Percentiles rank a stretch among this genome's conserved stretches.
phyloP scores from a whole-genome alignment of 2,113 vertebrate species.

The Phycodurus eques region DNA sequence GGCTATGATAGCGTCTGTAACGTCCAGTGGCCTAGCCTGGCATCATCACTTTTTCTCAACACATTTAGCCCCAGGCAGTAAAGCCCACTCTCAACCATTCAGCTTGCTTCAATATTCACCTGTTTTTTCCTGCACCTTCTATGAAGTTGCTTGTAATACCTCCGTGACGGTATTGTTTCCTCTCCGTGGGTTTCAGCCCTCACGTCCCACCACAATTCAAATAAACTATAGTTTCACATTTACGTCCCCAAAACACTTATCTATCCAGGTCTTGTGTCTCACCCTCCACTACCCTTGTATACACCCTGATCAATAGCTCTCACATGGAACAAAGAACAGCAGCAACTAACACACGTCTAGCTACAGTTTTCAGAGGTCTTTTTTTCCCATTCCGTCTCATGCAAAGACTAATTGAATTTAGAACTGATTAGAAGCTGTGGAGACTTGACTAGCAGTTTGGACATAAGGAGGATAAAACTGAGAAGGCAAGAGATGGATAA shows the following conservation, averaged over 20 bases:
- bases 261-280: slow-evolving; percentile 5
- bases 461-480: slow-evolving; percentile 14
- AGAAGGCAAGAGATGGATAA: slow-evolving; percentile 21
- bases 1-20: slow-evolving; percentile 33
- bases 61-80: slow-evolving; percentile 37
- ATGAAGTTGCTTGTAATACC: background rate
- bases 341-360: slow-evolving; percentile 45
- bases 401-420: slow-evolving; percentile 61
- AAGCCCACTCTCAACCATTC: slow-evolving; percentile 16
- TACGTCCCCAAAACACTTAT: slow-evolving; percentile 39
- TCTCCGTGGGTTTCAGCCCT: background rate
- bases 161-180: background rate
- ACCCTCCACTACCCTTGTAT: background rate
- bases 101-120: slow-evolving; percentile 39
- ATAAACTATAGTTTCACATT: slow-evolving; percentile 36
- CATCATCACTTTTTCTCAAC: slow-evolving; percentile 48
- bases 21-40: slow-evolving; percentile 16
- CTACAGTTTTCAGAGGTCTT: slow-evolving; percentile 36
- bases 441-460: slow-evolving; percentile 24
- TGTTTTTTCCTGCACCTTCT: slow-evolving; percentile 28
- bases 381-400: slow-evolving; percentile 28
- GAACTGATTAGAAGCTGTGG: slow-evolving; percentile 44
- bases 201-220: slow-evolving; percentile 15
- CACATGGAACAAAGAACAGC: slow-evolving; percentile 46
- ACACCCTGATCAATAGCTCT: slow-evolving; percentile 52